Conservation (phyloP, 92 coral and sea anemone genomes). For the Heliopora coerulea region DNA sequence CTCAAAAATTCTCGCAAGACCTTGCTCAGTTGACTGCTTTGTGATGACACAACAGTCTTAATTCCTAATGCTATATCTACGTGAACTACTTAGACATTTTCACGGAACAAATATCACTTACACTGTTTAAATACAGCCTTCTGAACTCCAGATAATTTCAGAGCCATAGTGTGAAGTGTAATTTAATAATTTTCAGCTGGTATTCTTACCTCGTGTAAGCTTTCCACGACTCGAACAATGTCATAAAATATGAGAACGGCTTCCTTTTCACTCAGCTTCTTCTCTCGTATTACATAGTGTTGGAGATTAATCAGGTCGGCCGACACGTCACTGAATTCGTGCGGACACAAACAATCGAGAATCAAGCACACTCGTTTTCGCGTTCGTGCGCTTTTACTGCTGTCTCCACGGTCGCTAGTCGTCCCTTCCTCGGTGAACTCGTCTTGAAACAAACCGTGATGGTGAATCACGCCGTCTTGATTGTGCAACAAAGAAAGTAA, state of each 20-base stretch:
- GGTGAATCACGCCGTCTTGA: conserved; percentile 97
- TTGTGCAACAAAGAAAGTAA: conserved; percentile 85
- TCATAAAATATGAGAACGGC: conserved; percentile 90
- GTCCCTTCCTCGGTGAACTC: conserved; percentile 79
- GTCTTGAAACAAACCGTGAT: conserved; percentile 94
- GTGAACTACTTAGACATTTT: too few relatives aligned
- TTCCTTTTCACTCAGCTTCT: conserved; percentile 86
- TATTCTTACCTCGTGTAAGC: conserved; percentile 95
- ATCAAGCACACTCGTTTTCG: conserved; percentile 90
- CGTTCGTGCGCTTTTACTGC: conserved; percentile 40
- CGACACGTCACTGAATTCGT: conserved; percentile 86
- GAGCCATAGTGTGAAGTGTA: too few relatives aligned
- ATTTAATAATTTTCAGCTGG: too few relatives aligned
- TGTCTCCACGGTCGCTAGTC: conserved; percentile 33
- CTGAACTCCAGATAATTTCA: too few relatives aligned
- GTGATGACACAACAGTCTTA: too few relatives aligned
- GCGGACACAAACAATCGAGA: conserved; percentile 93
- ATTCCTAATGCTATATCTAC: too few relatives aligned
- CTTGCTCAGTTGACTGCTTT: too few relatives aligned
- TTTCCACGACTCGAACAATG: conserved; percentile 95
- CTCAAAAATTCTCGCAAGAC: too few relatives aligned
- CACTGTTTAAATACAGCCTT: too few relatives aligned
- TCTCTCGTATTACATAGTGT: conserved; percentile 95
- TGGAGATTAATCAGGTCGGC: conserved; percentile 92
- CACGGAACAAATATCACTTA: too few relatives aligned